phyloP scores from a whole-genome alignment of 2,888 invertebrate species.

The Cephonodes hylas region DNA sequence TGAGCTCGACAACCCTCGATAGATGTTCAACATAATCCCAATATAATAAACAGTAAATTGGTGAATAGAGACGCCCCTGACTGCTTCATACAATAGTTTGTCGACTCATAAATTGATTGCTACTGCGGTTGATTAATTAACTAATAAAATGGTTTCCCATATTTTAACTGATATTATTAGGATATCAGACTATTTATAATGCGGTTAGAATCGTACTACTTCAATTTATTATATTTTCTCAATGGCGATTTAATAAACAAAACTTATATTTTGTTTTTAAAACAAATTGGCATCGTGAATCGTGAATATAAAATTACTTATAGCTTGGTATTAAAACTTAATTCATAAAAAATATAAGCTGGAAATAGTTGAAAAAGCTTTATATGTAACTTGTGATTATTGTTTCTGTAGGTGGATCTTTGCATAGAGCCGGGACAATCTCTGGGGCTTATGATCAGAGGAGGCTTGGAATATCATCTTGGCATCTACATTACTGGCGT shows the following conservation, averaged over 20 bases:
- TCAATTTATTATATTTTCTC: too few relatives aligned
- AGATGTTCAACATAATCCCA: constrained; percentile 31
- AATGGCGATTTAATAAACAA: too few relatives aligned
- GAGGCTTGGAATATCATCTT: constrained; percentile 96
- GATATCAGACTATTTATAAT: too few relatives aligned
- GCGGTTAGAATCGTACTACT: too few relatives aligned
- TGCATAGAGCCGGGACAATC: constrained; percentile 95
- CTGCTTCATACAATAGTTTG: background rate
- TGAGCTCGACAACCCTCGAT: constrained; percentile 25
- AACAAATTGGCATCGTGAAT: too few relatives aligned
- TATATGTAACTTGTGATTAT: background rate
- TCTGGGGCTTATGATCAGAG: constrained; percentile 96
- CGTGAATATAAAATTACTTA: too few relatives aligned
- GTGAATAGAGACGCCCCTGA: background rate
- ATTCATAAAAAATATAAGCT: background rate
- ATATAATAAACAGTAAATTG: background rate
- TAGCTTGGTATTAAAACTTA: too few relatives aligned
- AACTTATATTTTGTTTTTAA: too few relatives aligned
- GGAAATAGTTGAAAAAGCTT: too few relatives aligned
- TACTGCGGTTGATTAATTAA: background rate
- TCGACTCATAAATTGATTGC: background rate
- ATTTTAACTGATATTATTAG: too few relatives aligned
- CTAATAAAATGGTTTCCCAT: background rate
- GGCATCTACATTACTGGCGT: constrained; percentile 98
- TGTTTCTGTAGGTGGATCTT: constrained; percentile 85